Evolutionary conservation across 2,888 invertebrate genomes (phyloP).

Genomic region (Pheosia tremula): DNA sequence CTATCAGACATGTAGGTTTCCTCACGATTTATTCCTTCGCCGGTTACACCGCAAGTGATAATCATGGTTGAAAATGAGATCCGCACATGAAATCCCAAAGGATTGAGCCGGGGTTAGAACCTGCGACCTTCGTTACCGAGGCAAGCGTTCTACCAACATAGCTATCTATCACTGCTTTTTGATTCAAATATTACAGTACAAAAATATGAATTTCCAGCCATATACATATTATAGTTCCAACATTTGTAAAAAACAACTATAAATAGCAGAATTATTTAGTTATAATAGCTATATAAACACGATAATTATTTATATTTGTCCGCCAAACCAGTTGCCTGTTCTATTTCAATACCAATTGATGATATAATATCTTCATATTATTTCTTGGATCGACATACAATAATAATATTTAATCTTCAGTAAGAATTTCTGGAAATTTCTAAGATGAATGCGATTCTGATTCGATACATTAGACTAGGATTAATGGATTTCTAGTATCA

Average conservation of each 20-base stretch:
- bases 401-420: constrained; percentile 5
- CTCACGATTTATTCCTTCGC: too few species aligned
- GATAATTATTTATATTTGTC: constrained; percentile 10
- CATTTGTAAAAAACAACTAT: constrained; percentile 7
- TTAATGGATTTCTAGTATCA: constrained; percentile 11
- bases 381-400: constrained; percentile 8
- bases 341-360: constrained; percentile 14
- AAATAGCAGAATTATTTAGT: constrained; percentile 6
- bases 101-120: too few species aligned
- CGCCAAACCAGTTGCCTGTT: constrained; percentile 8
- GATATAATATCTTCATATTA: constrained; percentile 10
- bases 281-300: neutral
- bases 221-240: neutral
- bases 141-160: too few species aligned
- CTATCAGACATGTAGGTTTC: too few species aligned
- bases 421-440: neutral
- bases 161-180: too few species aligned
- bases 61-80: too few species aligned
- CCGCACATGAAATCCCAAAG: too few species aligned
- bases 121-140: too few species aligned
- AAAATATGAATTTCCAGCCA: too few species aligned
- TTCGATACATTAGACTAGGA: constrained; percentile 13
- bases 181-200: too few species aligned
- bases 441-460: constrained; percentile 10
- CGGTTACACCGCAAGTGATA: too few species aligned